Evolutionary conservation across 2,797 vertebrate species (phyloP), one percentile per base, ranked within the genome.

Genomic region (Hoplostethus mediterraneus): DNA sequence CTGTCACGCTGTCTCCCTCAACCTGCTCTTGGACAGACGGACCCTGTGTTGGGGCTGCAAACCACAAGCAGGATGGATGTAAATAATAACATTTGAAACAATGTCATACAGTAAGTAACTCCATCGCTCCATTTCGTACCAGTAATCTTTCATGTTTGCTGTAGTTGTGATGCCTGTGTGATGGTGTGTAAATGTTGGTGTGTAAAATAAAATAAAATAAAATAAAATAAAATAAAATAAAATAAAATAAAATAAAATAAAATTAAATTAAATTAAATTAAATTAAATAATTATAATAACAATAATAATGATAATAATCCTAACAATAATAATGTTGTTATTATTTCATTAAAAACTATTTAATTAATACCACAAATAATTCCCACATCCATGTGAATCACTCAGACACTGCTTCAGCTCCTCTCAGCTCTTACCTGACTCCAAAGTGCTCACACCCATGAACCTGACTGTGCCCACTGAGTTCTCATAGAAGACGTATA

Each of bases 1-100:
- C 89, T 5, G 69, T 63, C 72, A 96, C n/a, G 0, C 56, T 77
- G 0, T 89, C 67, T 10, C 72, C 83, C 36, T 66, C 67, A 0
- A 74, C 67, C 10, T 6, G 38, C 42, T 79, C 67, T 6, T 67
- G 2, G 45, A 95, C 42, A 2, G 68, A 72, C 6, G 95, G 95
- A 28, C 93, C 94, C 0, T 60, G 82, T 42, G 17, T 6, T 0
- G 96, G 97, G 11, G 72, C 96, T 98, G 82, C 5, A 79, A 65
- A 86, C 63, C 75, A 74, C 42, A 78, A 63, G 25, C 4, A 6
- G 14, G 49, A 67, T 40, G 6, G 2, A 61, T 47, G 40, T 45
- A 11, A 4, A 6, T 1, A 21, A 21, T 21, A 21, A 21, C 21
- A 21, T 21, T 21, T 21, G 21, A 79, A 59, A 38, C 12, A 4